A percentile compares a stretch with the other conserved stretches of the same genome.
Evolutionary conservation across 2,797 vertebrate genomes (phyloP).

Genomic region (Sarcoramphus papa): DNA sequence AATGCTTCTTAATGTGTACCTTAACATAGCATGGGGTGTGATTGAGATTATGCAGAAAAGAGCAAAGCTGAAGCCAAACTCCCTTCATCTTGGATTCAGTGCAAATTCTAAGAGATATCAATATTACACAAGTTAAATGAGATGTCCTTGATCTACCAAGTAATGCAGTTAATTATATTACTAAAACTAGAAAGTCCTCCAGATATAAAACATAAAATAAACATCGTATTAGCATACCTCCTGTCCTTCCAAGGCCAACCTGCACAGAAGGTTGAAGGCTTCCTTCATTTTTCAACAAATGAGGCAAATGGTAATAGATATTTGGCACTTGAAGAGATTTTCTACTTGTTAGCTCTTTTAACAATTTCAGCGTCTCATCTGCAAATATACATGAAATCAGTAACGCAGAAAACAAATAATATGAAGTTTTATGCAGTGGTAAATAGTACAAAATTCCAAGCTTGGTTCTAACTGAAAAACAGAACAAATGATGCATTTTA

Average conservation of each 20-base stretch:
- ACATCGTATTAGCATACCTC: constrained; percentile 78
- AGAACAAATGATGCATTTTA: background rate
- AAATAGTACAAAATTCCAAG: background rate
- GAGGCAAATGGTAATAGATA: constrained; percentile 98
- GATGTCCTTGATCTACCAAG: constrained; percentile 23
- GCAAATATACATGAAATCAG: constrained; percentile 53
- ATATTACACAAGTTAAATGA: constrained; percentile 18
- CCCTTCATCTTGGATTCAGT: constrained; percentile 5
- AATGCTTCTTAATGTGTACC: background rate
- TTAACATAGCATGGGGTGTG: background rate
- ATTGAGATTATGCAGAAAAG: constrained; percentile 1
- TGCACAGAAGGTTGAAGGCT: constrained; percentile 95
- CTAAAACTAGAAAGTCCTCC: background rate
- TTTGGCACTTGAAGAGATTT: constrained; percentile 97
- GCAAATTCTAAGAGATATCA: background rate
- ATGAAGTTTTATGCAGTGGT: background rate
- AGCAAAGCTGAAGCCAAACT: constrained; percentile 23
- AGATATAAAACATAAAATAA: background rate
- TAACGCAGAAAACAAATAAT: background rate
- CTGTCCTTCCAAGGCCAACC: constrained; percentile 89
- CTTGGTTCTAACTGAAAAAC: background rate
- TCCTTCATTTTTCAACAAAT: constrained; percentile 94
- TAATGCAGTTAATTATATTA: background rate
- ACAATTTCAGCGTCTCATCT: constrained; percentile 95
- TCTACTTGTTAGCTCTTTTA: constrained; percentile 90